A percentile compares a stretch with the other conserved stretches of the same genome.
Evolutionary conservation across 2,888 invertebrate genomes (phyloP).

Genomic region (Pseudoips prasinana): DNA sequence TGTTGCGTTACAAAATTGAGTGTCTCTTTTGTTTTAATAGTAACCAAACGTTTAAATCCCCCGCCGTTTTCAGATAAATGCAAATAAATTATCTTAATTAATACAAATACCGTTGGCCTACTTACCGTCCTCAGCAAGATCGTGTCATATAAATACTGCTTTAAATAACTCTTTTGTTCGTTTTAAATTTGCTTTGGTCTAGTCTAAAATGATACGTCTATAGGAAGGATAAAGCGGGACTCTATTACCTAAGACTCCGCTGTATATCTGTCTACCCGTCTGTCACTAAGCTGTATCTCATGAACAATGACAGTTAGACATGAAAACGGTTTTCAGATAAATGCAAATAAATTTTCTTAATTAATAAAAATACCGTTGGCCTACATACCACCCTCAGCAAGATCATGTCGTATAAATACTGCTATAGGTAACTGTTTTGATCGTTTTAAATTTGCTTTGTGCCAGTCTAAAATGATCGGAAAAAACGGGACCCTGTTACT

Average conservation of each 20-base stretch:
- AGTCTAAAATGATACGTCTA: neutral
- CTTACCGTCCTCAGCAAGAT: neutral
- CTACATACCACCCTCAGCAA: neutral
- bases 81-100: conserved; percentile 4
- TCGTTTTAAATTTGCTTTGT: neutral
- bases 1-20: too few relatives aligned
- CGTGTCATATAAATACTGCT: neutral
- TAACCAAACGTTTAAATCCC: too few relatives aligned
- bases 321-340: neutral
- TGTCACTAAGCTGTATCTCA: too few relatives aligned
- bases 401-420: neutral
- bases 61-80: neutral
- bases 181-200: neutral
- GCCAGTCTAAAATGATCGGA: neutral
- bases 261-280: too few relatives aligned
- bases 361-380: conserved; percentile 1
- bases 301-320: too few relatives aligned
- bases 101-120: neutral
- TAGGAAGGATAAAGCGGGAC: too few relatives aligned
- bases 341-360: conserved; percentile 3
- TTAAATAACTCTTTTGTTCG: too few relatives aligned
- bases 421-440: too few relatives aligned
- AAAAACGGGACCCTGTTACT: too few relatives aligned
- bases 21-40: too few relatives aligned
- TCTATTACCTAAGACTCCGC: too few relatives aligned